Base-by-base conservation (phyloP, 2,797 vertebrate species). In the Sitta carolinensis region DNA sequence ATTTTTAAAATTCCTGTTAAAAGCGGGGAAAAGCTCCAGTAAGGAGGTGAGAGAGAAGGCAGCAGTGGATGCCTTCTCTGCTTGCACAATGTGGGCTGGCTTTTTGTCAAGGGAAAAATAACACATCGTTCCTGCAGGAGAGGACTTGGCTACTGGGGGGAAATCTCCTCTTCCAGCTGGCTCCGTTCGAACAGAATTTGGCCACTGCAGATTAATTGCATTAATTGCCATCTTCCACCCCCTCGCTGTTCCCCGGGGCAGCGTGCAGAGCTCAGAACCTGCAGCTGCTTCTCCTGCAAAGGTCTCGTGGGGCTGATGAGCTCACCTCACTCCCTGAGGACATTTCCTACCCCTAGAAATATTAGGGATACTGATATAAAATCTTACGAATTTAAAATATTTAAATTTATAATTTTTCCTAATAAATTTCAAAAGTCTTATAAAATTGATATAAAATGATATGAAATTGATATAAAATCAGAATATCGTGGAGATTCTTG, bases 401-500 rank as follows among this genome's bases (percentile, higher is more conserved):
- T 36, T 36, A 36, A 36, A 36, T 36, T 36, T 36, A 36, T 36
- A 36, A 36, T 8, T 36, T 36, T 36, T 36, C 36, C 36, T 36
- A 36, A 36, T 36, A 36, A 36, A 36, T 10, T 36, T n/a, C n/a
- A 36, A 36, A 36, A 36, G 8, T 36, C 36, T 36, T 36, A 36
- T 36, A 36, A 36, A 36, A 10, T 36, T 36, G 36, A 36, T 10
- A 36, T 36, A 36, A 36, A 36, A 36, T 36, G 8, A 36, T 36
- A 36, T 36, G 36, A 36, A 36, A 27, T 32, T 9, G 18, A 25
- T 40, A 27, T 13, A 3, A 29, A 4, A 5, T 11, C 45, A 29
- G 51, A 32, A 16, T 38, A 4, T 8, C 4, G 0, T 15, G 43
- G 13, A n/a, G 10, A 11, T 8, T 7, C 7, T 4, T 76, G 14